These are phyloP conservation scores for Rhadina sibilatrix DNA, from an alignment of 2,113 vertebrate genomes.

Conservation along the genomic window DNA sequence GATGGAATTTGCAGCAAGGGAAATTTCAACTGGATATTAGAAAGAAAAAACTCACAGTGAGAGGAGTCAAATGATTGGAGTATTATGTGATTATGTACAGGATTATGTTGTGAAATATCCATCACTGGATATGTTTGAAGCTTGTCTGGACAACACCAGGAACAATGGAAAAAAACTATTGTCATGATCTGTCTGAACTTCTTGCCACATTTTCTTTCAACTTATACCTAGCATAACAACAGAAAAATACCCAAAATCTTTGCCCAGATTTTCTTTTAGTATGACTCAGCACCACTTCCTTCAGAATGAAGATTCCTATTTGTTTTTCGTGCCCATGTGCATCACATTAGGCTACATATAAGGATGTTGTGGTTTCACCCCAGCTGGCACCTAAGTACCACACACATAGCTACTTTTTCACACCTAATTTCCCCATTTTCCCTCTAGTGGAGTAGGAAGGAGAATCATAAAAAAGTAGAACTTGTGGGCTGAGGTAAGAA, in stretches of 20 bases:
- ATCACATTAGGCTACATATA: neutral
- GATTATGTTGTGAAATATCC: neutral
- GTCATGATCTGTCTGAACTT: neutral
- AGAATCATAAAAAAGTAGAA: neutral
- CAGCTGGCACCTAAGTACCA: neutral
- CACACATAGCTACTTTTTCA: neutral
- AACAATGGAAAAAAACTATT: neutral
- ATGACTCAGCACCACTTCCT: neutral
- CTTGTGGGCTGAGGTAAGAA: neutral
- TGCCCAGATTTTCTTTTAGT: neutral
- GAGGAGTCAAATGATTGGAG: neutral
- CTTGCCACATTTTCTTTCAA: neutral
- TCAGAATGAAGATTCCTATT: neutral
- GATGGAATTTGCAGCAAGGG: neutral
- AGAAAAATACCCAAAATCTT: neutral
- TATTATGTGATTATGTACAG: neutral
- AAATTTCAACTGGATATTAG: neutral
- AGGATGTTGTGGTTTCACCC: neutral
- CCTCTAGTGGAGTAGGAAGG: neutral
- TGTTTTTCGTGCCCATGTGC: accelerated
- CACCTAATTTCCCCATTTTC: neutral
- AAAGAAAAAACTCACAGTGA: neutral
- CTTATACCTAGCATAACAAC: neutral
- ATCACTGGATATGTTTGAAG: neutral
- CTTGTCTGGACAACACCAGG: neutral